phyloP scores from a whole-genome alignment of 2,888 invertebrate species.

The Formica aserva region DNA sequence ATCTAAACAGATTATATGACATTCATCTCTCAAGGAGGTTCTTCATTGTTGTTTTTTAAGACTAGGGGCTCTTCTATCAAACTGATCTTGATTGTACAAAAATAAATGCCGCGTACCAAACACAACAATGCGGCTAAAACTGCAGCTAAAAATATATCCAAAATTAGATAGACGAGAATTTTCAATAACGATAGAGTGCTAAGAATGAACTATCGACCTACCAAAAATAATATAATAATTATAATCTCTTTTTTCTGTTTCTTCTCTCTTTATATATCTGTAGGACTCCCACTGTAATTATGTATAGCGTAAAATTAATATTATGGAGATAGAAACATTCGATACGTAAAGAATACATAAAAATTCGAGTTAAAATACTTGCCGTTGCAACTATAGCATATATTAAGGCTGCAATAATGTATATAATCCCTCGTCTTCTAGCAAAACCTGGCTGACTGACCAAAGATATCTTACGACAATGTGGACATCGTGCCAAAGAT shows the following conservation, averaged over 20 bases:
- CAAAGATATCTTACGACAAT: constrained; percentile 99
- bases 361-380: constrained; percentile 86
- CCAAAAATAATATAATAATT: no score
- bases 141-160: constrained; percentile 87
- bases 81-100: constrained; percentile 97
- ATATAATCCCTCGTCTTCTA: constrained; percentile 92
- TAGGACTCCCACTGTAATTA: constrained; percentile 85
- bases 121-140: constrained; percentile 92
- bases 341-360: neutral
- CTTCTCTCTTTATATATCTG: constrained; percentile 81
- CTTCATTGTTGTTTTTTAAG: constrained; percentile 51
- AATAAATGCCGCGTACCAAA: constrained; percentile 93
- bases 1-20: constrained; percentile 74
- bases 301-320: constrained; percentile 53
- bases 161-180: constrained; percentile 9
- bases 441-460: constrained; percentile 97
- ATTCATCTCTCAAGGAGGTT: constrained; percentile 72
- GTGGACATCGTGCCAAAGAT: constrained; percentile 97
- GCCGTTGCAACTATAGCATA: constrained; percentile 94
- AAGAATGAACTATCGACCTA: no score
- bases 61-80: constrained; percentile 92
- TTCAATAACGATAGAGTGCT: neutral
- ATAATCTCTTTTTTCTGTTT: no score
- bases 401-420: constrained; percentile 91
- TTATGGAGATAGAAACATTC: neutral